Evolutionary conservation across 1,140 invertebrate genomes (phyloP).

Genomic region (Neoseiulus cucumeris): DNA sequence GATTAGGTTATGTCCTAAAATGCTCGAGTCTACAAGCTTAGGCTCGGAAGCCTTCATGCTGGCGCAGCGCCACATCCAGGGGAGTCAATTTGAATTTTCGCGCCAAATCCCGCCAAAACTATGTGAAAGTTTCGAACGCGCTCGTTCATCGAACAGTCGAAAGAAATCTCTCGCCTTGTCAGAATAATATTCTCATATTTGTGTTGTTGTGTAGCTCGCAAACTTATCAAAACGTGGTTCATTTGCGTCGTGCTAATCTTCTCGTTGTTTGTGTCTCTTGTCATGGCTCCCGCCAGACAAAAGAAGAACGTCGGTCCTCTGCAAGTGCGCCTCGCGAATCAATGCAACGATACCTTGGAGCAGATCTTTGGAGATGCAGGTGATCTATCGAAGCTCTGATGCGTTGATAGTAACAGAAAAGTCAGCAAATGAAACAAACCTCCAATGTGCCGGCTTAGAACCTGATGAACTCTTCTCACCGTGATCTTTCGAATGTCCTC

Average conservation of each 20-base stretch:
- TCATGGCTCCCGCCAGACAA: background rate
- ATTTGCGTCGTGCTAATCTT: background rate
- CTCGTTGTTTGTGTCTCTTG: no score
- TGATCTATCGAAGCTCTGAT: background rate
- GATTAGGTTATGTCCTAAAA: no score
- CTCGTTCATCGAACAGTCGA: background rate
- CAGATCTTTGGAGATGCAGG: background rate
- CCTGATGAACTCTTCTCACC: background rate
- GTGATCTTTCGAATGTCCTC: background rate
- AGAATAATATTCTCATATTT: background rate
- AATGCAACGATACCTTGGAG: background rate
- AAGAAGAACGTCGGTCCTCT: background rate
- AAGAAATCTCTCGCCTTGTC: background rate
- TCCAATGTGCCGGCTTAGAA: no score
- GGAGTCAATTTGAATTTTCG: background rate
- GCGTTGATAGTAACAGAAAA: background rate
- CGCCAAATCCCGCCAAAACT: conserved; percentile 4
- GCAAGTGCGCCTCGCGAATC: background rate
- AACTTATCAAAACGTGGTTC: background rate
- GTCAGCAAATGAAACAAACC: background rate
- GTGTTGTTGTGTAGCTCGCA: background rate
- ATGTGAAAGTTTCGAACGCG: background rate
- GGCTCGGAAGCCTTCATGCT: no score
- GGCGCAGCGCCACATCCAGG: no score
- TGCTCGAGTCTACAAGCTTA: no score